Evolutionary conservation across 2,797 vertebrate species (phyloP).

Genomic region (Eurystomus glaucurus): DNA sequence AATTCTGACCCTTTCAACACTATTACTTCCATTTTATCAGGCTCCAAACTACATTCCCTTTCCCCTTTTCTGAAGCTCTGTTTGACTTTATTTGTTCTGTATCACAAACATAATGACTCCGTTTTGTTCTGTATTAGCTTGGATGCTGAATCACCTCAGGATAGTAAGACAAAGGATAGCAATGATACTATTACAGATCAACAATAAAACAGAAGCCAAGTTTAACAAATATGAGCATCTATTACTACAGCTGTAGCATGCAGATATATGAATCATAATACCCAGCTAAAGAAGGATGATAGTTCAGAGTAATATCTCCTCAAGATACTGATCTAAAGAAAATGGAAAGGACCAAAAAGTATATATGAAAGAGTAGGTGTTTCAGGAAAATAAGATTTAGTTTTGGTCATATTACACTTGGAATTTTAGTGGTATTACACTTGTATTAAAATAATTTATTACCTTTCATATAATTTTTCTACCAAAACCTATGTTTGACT

Average conservation of each 20-base stretch:
- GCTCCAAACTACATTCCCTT: not conserved
- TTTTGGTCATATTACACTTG: not conserved
- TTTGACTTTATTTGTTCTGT: not conserved
- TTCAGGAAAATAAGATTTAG: not conserved
- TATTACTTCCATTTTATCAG: not conserved
- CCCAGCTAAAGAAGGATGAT: not conserved
- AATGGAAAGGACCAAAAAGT: not conserved
- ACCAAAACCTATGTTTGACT: not conserved
- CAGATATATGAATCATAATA: not conserved
- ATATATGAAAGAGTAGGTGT: not conserved
- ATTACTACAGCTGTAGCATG: not conserved
- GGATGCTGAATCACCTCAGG: not conserved
- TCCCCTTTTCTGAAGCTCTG: not conserved
- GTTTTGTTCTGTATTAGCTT: not conserved
- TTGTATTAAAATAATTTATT: not conserved
- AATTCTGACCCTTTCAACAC: not conserved
- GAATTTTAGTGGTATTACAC: not conserved
- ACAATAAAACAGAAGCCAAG: not conserved
- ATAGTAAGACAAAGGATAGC: not conserved
- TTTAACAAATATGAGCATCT: not conserved
- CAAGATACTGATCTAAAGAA: not conserved
- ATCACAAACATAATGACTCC: not conserved
- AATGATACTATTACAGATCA: not conserved
- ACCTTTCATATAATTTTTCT: not conserved
- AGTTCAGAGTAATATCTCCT: not conserved